These are phyloP conservation scores for Caerostris extrusa DNA, from an alignment of 1,140 invertebrate species.

Conservation along the genomic window DNA sequence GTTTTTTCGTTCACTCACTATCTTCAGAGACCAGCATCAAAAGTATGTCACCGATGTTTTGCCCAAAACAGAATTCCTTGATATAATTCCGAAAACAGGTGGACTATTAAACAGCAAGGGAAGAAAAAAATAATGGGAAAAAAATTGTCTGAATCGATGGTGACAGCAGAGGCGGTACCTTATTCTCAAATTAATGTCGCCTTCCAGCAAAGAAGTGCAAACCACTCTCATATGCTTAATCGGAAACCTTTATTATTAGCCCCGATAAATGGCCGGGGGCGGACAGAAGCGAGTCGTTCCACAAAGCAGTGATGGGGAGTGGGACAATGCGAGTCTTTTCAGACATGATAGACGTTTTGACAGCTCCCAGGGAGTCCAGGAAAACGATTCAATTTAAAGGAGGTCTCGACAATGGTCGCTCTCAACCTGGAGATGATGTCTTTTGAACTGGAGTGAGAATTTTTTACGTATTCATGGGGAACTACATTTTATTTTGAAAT, in stretches of 20 bases:
- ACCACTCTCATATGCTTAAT: neutral
- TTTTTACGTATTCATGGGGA: too few relatives aligned
- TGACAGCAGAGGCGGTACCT: neutral
- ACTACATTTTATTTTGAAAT: too few relatives aligned
- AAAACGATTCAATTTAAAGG: conserved; percentile 23
- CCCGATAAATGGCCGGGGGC: conserved; percentile 32
- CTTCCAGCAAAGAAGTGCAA: neutral
- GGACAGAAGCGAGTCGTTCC: neutral
- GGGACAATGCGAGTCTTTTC: neutral
- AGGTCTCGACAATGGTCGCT: conserved; percentile 8
- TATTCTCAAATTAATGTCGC: conserved; percentile 26
- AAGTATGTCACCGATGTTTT: neutral
- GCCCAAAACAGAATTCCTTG: neutral
- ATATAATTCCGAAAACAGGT: neutral
- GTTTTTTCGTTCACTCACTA: too few relatives aligned
- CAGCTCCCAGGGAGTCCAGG: neutral
- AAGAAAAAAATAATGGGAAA: neutral
- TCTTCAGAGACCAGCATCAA: neutral
- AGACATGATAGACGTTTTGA: conserved; percentile 19
- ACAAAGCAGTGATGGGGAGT: neutral
- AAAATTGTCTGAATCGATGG: neutral
- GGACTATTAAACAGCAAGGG: neutral
- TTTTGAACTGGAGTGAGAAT: neutral
- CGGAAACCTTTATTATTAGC: conserved; percentile 64
- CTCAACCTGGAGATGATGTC: neutral